Evolutionary conservation across 2,888 invertebrate genomes (phyloP).

Genomic region (Poecilobothrus nobilitatus): DNA sequence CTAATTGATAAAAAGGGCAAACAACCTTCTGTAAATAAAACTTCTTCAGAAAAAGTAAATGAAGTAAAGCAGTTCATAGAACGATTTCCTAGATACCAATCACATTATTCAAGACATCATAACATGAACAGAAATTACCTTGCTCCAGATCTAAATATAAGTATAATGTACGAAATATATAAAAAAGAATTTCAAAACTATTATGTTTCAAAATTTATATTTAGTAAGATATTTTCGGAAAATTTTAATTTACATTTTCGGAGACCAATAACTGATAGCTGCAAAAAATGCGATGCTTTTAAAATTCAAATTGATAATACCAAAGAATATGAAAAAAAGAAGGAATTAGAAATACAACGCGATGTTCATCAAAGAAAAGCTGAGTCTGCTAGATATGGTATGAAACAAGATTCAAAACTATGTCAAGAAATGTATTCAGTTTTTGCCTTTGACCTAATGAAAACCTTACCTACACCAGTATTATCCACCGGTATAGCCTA

Average conservation of each 20-base stretch:
- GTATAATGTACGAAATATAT: slow-evolving; percentile 12
- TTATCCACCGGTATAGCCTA: slow-evolving; percentile 20
- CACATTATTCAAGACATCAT: slow-evolving; percentile 19
- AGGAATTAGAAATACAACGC: slow-evolving; percentile 16
- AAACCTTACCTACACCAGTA: slow-evolving; percentile 19
- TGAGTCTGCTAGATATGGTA: slow-evolving; percentile 21
- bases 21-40: slow-evolving; percentile 3
- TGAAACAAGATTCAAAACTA: slow-evolving; percentile 16
- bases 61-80: slow-evolving; percentile 16
- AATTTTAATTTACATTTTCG: slow-evolving; percentile 23
- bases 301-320: slow-evolving; percentile 18
- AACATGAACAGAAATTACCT: slow-evolving; percentile 18
- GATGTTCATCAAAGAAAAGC: slow-evolving; percentile 21
- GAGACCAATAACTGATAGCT: slow-evolving; percentile 21
- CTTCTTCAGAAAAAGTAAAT: not conserved
- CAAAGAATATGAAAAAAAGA: slow-evolving; percentile 14
- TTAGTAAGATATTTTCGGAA: slow-evolving; percentile 22
- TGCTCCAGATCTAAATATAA: slow-evolving; percentile 17
- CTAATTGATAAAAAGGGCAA: slow-evolving; percentile 10
- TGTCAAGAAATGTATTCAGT: slow-evolving; percentile 8
- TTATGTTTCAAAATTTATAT: slow-evolving; percentile 14
- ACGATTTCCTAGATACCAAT: slow-evolving; percentile 18
- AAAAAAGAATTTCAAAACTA: slow-evolving; percentile 13
- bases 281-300: slow-evolving; percentile 20
- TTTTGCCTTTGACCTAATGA: slow-evolving; percentile 19